Conservation (phyloP, 2,888 invertebrate species). For the Esperia sulphurella region DNA sequence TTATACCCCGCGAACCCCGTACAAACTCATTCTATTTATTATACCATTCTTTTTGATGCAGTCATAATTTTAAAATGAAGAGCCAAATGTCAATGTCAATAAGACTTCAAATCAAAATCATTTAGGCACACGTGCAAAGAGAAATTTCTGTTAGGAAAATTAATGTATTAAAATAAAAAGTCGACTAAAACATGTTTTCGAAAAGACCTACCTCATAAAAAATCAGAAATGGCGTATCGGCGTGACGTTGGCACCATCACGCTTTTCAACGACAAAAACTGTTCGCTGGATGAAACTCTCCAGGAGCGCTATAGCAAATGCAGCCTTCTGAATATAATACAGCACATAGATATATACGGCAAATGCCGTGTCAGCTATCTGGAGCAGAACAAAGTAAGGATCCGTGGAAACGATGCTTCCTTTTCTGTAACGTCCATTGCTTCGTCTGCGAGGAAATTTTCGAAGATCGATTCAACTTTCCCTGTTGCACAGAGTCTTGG, state of each 20-base stretch:
- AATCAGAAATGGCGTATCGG: not conserved
- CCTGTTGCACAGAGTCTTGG: not conserved
- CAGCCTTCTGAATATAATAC: constrained; percentile 29
- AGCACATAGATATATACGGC: constrained; percentile 47
- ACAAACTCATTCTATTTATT: not conserved
- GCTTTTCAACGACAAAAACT: not conserved
- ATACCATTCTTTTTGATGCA: not conserved
- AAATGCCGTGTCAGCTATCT: constrained; percentile 23
- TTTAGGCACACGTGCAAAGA: no score
- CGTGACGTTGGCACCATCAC: not conserved
- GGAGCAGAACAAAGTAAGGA: constrained; percentile 13
- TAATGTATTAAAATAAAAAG: no score
- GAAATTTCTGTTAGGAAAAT: no score
- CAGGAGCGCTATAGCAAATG: constrained; percentile 31
- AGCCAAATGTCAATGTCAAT: no score
- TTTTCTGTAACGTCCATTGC: constrained; percentile 25
- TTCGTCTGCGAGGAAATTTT: constrained; percentile 18
- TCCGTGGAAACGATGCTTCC: not conserved
- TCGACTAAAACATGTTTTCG: no score
- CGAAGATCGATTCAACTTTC: not conserved
- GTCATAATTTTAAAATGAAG: not conserved
- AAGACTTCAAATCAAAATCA: no score
- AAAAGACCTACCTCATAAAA: no score
- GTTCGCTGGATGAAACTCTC: not conserved
- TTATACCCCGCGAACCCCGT: no score